Evolutionary conservation across 2,888 invertebrate species (phyloP).

Genomic region (Machimus atricapillus): DNA sequence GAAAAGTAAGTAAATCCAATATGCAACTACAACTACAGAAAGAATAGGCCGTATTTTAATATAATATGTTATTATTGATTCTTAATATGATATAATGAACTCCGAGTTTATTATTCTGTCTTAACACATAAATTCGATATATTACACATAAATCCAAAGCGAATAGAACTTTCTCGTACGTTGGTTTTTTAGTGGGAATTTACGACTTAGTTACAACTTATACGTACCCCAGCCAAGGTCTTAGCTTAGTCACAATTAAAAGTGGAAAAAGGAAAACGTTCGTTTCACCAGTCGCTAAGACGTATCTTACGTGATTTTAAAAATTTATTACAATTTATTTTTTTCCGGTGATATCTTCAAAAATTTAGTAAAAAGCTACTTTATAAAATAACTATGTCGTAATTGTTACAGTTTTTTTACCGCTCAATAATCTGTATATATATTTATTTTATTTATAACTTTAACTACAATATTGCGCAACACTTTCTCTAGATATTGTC

Average conservation of each 20-base stretch:
- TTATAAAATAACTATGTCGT: conserved; percentile 19
- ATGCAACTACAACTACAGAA: background rate
- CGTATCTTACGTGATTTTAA: conserved; percentile 1
- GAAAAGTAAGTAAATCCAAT: background rate
- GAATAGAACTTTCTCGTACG: background rate
- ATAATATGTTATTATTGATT: background rate
- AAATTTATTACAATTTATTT: conserved; percentile 26
- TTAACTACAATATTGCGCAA: conserved; percentile 41
- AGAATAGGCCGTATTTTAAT: background rate
- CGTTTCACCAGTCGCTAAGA: background rate
- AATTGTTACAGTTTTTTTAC: conserved; percentile 24
- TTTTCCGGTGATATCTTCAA: conserved; percentile 10
- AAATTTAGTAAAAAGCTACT: conserved; percentile 24
- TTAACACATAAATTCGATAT: background rate
- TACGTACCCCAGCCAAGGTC: background rate
- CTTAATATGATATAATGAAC: background rate
- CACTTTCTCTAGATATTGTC: conserved; percentile 45
- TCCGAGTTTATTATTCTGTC: background rate
- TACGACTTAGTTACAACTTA: background rate
- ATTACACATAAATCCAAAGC: background rate
- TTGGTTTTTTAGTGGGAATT: background rate
- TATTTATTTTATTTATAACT: conserved; percentile 38
- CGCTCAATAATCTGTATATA: conserved; percentile 27
- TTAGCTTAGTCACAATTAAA: background rate
- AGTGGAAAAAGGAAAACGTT: background rate